These are phyloP conservation scores for Zosterops borbonicus DNA, from an alignment of 2,113 vertebrate genomes.

Conservation along the genomic window DNA sequence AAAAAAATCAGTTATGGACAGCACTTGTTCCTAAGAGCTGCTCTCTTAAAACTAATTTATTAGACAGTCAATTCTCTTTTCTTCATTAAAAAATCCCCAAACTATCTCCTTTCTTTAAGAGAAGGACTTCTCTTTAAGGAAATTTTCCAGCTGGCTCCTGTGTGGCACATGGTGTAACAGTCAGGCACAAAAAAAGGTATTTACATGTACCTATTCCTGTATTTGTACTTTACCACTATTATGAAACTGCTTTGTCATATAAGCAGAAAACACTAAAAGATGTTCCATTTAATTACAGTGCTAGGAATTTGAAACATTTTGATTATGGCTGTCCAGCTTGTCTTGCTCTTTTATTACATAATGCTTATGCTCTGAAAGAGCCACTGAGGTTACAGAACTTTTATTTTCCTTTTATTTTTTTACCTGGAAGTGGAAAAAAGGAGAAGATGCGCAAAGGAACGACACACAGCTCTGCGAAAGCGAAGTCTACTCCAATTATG, in stretches of 20 bases:
- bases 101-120: neutral
- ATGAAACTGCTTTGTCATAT: neutral
- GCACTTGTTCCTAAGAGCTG: neutral
- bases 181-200: neutral
- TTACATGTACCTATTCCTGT: neutral
- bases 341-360: neutral
- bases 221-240: neutral
- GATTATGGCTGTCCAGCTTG: neutral
- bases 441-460: slow-evolving; percentile 93
- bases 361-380: neutral
- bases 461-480: slow-evolving; percentile 91
- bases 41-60: neutral
- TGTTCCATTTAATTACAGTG: neutral
- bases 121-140: neutral
- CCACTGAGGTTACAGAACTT: neutral
- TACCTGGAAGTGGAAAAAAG: slow-evolving; percentile 97
- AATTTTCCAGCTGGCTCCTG: neutral
- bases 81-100: neutral
- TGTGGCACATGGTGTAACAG: neutral
- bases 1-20: neutral
- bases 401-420: neutral
- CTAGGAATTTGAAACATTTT: neutral
- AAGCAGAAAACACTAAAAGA: neutral
- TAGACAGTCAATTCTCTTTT: neutral
- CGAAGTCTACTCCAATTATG: slow-evolving; percentile 90